Evolutionary conservation across 2,113 vertebrate species (phyloP), one percentile per base, ranked within the genome.

Genomic region (Heterochromis multidens): DNA sequence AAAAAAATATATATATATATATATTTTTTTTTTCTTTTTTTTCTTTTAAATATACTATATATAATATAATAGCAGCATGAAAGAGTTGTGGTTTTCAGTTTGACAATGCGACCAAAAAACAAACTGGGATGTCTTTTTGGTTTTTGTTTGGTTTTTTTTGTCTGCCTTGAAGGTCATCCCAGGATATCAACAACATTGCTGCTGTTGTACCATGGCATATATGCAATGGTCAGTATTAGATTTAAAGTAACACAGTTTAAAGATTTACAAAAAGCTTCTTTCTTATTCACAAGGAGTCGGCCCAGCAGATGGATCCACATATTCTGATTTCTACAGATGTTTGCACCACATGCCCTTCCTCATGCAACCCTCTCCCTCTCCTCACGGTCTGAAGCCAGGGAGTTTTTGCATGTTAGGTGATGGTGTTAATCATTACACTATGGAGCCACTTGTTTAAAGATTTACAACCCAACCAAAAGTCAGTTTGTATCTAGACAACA

Each of bases 331-430:
- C 4, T 5, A 5, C 13, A 46, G 4, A 43, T 11, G 4, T 43
- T 43, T 43, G 13, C 10, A 17, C 23, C 37, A 46, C n/a, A 0
- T 67, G 14, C 0, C 0, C 14, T 46, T 70, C 0, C 65, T 49
- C 23, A 72, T 49, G 40, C 65, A 72, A 23, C 40, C 40, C 1
- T 3, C 40, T 27, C 25, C 5, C 16, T 72, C 27, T 72, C 1
- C 9, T 25, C 23, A 40, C 46, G 5, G 16, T 46, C 11, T 49
- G 9, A 72, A 29, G 23, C 9, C 27, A 23, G 40, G 40, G 65
- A 49, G 27, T 70, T 70, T 70, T 4, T 70, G 19, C 16, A 27
- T 70, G 23, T 70, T 19, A 70, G 23, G 40, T 70, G 27, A 3
- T 25, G 6, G 8, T 27, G 8, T 27, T 25, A 67, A 25, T 67